Base-by-base conservation (phyloP, 1,140 invertebrate genomes). In the Chionoecetes opilio region DNA sequence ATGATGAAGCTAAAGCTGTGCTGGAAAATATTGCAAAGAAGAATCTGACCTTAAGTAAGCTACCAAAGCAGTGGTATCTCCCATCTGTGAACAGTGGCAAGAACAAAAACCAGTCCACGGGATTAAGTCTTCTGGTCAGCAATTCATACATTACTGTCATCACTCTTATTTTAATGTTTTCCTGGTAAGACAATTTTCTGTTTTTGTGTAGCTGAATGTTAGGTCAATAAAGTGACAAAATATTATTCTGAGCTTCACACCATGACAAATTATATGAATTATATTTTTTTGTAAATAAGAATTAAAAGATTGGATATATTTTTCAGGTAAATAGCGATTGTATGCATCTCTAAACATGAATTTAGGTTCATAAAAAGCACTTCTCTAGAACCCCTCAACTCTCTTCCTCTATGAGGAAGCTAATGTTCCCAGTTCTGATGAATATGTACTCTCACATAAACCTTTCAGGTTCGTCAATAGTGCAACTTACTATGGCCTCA, bases 401-500 rank as follows among this genome's bases (percentile, higher is more conserved):
- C n/a, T n/a, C n/a, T n/a, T n/a, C n/a, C n/a, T n/a, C n/a, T n/a
- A n/a, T n/a, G n/a, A n/a, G n/a, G n/a, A 9, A 53, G 21, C 46
- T 53, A 17, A 53, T 75, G 26, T 75, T n/a, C 63, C 8, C 6
- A 21, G 63, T 21, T 26, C n/a, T 75, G 41, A 8, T 46, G 63
- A 75, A 53, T 53, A 53, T 53, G 46, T 14, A 46, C 41, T 46
- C 14, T 75, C 9, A 75, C 21, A n/a, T 2, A n/a, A 75, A 75
- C 21, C 5, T 75, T 86, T 35, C 96, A 98, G 98, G 98, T 98
- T 97, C 97, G 97, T 97, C 93, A 97, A 96, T 29, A 96, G 97
- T 89, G 94, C 96, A 32, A 96, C 98, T 8, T 99, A 99, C 97
- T 99, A 99, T 96, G 98, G 98, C 0, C 97, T 99, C 5, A 98